Conservation (phyloP, 2,113 vertebrate species). For the Cryptomyrus ogoouensis region DNA sequence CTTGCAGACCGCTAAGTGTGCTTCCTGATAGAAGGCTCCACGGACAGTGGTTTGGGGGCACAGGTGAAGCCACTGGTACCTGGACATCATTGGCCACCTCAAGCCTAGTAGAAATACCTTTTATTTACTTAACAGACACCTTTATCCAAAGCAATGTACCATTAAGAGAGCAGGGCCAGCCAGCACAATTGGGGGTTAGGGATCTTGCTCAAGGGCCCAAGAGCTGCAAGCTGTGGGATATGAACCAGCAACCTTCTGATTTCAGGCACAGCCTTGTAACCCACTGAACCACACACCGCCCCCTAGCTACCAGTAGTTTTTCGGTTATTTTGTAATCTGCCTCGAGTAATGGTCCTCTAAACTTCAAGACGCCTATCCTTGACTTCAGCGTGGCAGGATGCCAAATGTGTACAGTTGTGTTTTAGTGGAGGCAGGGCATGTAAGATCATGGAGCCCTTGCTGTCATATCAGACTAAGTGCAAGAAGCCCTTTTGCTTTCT, state of each 20-base stretch:
- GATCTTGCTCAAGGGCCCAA: not conserved
- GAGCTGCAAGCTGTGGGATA: not conserved
- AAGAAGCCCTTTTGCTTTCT: not conserved
- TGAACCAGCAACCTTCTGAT: not conserved
- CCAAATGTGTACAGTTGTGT: not conserved
- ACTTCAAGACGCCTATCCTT: not conserved
- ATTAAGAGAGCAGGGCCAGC: not conserved
- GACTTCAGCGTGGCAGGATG: not conserved
- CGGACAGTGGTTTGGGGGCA: not conserved
- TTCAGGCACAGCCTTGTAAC: not conserved
- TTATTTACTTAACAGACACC: not conserved
- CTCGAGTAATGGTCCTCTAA: not conserved
- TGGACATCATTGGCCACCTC: not conserved
- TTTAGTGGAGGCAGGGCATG: not conserved
- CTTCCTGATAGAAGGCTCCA: not conserved
- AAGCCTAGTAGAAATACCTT: not conserved
- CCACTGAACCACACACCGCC: not conserved
- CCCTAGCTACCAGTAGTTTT: not conserved
- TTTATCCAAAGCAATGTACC: not conserved
- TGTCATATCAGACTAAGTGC: conserved; percentile 6
- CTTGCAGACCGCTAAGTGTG: not conserved
- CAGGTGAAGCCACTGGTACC: not conserved
- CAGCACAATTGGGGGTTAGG: not conserved
- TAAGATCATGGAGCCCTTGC: not conserved
- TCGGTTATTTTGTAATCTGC: not conserved